A percentile compares a stretch with the other conserved stretches of the same genome.
Conservation (phyloP, 2,888 invertebrate species). For the Nesidiocoris tenuis region DNA sequence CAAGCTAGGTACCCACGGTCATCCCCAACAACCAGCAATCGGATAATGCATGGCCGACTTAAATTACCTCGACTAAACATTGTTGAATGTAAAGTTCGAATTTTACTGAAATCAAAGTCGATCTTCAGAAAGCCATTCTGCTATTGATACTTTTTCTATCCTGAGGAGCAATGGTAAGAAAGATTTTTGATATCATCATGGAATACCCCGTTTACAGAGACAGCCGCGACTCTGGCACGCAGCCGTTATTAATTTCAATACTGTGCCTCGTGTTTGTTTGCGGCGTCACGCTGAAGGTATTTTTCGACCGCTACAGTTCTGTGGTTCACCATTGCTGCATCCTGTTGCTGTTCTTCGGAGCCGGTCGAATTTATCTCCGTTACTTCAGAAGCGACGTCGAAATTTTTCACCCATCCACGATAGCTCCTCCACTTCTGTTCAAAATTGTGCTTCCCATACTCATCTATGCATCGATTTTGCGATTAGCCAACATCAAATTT, state of each 20-base stretch:
- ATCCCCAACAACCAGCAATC: too few relatives aligned
- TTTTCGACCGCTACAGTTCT: slow-evolving; percentile 8
- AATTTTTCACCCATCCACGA: not conserved
- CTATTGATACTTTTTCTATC: too few relatives aligned
- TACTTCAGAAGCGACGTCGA: not conserved
- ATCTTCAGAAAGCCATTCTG: too few relatives aligned
- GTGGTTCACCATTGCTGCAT: not conserved
- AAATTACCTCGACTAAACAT: too few relatives aligned
- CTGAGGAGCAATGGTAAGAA: slow-evolving; percentile 7
- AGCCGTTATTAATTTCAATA: not conserved
- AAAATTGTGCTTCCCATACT: slow-evolving; percentile 1
- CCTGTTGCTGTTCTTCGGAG: not conserved
- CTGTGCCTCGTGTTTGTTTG: not conserved
- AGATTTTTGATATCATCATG: slow-evolving; percentile 10
- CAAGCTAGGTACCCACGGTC: too few relatives aligned
- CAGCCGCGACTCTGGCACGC: not conserved
- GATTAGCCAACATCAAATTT: slow-evolving; percentile 9
- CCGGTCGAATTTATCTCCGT: not conserved
- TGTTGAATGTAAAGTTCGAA: too few relatives aligned
- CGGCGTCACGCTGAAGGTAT: not conserved
- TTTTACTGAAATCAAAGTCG: too few relatives aligned
- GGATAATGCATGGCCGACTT: too few relatives aligned
- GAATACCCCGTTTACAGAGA: not conserved
- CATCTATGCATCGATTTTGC: not conserved
- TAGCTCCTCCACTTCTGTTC: not conserved